Conservation (phyloP, 2,888 invertebrate species). For the Leptinotarsa peninsularis region DNA sequence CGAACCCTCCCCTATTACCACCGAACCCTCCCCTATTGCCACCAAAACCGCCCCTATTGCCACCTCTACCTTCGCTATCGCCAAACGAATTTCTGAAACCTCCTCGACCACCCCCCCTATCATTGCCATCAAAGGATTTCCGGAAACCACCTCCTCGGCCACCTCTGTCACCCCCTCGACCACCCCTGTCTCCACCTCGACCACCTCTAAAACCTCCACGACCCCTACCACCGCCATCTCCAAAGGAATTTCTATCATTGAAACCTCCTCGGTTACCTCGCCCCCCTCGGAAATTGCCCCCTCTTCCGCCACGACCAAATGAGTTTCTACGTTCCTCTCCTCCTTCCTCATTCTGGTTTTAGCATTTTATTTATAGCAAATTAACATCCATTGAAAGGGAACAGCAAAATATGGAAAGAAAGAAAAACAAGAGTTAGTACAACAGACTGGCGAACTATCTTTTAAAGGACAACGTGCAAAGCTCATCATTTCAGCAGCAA, state of each 20-base stretch:
- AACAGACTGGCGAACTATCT: constrained; percentile 59
- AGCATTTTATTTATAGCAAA: constrained; percentile 25
- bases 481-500: constrained; percentile 28
- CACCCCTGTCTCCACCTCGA: constrained; percentile 43
- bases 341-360: constrained; percentile 8
- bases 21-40: constrained; percentile 55
- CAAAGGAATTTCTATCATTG: constrained; percentile 52
- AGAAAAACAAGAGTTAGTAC: constrained; percentile 60
- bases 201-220: constrained; percentile 48
- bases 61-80: constrained; percentile 54
- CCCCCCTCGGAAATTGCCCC: constrained; percentile 44
- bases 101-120: constrained; percentile 49
- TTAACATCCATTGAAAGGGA: constrained; percentile 24
- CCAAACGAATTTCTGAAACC: constrained; percentile 57
- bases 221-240: constrained; percentile 50
- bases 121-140: constrained; percentile 57
- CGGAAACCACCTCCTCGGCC: constrained; percentile 56
- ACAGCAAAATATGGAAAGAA: constrained; percentile 50
- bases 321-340: constrained; percentile 50
- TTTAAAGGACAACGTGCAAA: constrained; percentile 59
- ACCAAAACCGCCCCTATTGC: constrained; percentile 51
- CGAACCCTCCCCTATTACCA: constrained; percentile 67
- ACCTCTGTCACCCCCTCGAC: constrained; percentile 51
- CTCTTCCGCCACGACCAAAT: constrained; percentile 50
- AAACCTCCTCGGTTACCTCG: constrained; percentile 18